Percentiles rank a stretch among this genome's conserved stretches.
Evolutionary conservation across 2,888 invertebrate genomes (phyloP).

Genomic region (Ennomos erosarius): DNA sequence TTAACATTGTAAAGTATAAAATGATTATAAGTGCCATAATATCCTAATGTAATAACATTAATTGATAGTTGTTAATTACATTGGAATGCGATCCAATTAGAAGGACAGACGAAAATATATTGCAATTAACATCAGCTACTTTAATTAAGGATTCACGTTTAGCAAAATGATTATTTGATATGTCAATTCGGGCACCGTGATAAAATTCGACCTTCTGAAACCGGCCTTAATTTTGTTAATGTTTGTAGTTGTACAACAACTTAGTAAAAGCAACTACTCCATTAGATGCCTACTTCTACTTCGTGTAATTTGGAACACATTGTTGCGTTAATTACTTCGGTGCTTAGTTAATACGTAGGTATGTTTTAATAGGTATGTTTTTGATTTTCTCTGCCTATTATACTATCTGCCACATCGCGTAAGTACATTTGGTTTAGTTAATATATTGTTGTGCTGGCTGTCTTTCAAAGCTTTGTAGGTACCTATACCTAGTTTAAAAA

Average conservation of each 20-base stretch:
- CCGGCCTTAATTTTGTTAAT: slow-evolving; percentile 19
- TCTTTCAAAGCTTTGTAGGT: too few relatives aligned
- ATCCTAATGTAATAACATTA: too few relatives aligned
- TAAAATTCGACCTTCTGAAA: neutral
- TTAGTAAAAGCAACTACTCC: slow-evolving; percentile 17
- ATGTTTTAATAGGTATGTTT: slow-evolving; percentile 23
- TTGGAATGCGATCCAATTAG: too few relatives aligned
- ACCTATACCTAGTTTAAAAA: too few relatives aligned
- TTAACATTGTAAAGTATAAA: too few relatives aligned
- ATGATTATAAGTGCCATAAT: too few relatives aligned
- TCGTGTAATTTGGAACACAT: slow-evolving; percentile 30
- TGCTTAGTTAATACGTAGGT: slow-evolving; percentile 23
- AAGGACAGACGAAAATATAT: too few relatives aligned
- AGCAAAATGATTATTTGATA: too few relatives aligned
- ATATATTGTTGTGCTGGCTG: neutral
- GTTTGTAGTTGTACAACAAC: slow-evolving; percentile 4
- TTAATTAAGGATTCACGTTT: too few relatives aligned
- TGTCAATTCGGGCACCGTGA: too few relatives aligned
- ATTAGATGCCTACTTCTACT: slow-evolving; percentile 21
- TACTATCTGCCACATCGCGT: slow-evolving; percentile 3
- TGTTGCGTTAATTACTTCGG: slow-evolving; percentile 33
- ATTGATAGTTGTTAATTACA: too few relatives aligned
- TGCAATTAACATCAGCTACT: too few relatives aligned
- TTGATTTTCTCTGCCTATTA: slow-evolving; percentile 7
- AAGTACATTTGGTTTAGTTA: neutral